Evolutionary conservation across 2,797 vertebrate species (phyloP).

Genomic region (Myotis myotis): DNA sequence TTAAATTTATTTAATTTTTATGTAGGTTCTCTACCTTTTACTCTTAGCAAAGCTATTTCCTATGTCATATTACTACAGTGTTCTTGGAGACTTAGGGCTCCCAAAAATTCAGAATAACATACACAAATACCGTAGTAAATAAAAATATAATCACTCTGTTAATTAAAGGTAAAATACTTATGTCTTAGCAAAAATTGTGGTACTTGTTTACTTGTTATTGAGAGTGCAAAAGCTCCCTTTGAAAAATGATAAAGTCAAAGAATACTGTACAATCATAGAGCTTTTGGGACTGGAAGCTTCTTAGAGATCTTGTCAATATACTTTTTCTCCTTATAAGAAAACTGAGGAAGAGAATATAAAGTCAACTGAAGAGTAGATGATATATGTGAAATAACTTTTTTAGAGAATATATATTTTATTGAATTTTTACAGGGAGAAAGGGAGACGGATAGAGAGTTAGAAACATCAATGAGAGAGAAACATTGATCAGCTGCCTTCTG

Average conservation of each 20-base stretch:
- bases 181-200: not conserved
- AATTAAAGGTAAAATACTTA: not conserved
- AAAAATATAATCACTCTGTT: not conserved
- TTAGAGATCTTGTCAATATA: not conserved
- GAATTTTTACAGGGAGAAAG: too few species aligned
- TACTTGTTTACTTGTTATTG: not conserved
- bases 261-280: not conserved
- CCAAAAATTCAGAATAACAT: not conserved
- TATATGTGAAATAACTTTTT: not conserved
- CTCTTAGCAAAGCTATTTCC: not conserved
- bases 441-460: too few species aligned
- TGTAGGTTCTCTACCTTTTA: not conserved
- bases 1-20: not conserved
- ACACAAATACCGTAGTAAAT: not conserved
- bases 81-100: not conserved
- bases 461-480: too few species aligned
- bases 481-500: too few species aligned
- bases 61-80: not conserved
- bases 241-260: not conserved
- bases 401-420: conserved; percentile 15
- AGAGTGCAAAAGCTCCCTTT: not conserved
- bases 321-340: not conserved
- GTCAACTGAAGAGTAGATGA: not conserved
- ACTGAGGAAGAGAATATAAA: not conserved
- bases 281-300: not conserved